Percentiles rank a stretch among this genome's conserved stretches.
Conservation (phyloP, 2,797 vertebrate genomes). For the Phrynocephalus vlangalii region DNA sequence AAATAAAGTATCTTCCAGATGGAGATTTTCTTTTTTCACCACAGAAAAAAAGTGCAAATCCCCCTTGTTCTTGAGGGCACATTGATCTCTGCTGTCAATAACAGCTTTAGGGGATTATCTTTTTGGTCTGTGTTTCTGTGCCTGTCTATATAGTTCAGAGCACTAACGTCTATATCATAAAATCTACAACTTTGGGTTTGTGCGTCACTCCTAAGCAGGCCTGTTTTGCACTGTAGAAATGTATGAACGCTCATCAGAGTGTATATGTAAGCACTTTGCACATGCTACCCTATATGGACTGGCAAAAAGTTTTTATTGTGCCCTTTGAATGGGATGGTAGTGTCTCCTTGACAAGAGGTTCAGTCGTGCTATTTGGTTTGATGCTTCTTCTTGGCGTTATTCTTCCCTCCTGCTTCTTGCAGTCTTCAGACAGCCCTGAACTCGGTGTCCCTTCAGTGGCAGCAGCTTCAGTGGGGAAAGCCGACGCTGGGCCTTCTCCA, state of each 20-base stretch:
- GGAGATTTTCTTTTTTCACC: not conserved
- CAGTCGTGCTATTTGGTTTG: not conserved
- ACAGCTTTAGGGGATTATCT: not conserved
- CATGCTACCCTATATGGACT: not conserved
- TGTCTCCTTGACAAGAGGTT: not conserved
- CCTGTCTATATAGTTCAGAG: not conserved
- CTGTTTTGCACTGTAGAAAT: not conserved
- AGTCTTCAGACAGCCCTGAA: constrained; percentile 85
- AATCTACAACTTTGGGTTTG: not conserved
- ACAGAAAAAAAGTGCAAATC: not conserved
- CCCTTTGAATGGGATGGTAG: not conserved
- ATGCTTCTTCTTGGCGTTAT: not conserved
- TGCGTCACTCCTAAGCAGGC: too few relatives aligned
- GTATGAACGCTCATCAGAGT: not conserved
- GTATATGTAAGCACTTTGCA: not conserved
- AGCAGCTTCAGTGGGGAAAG: constrained; percentile 60
- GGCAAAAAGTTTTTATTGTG: not conserved
- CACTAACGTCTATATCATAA: too few relatives aligned
- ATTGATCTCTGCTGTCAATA: not conserved
- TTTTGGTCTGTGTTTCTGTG: not conserved
- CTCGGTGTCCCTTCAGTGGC: constrained; percentile 50
- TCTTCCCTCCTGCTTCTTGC: not conserved
- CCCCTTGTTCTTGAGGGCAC: not conserved
- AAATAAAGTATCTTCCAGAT: not conserved
- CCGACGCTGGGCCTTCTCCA: constrained; percentile 58